Evolutionary conservation across 2,888 invertebrate species (phyloP), one percentile per base, ranked within the genome.

Genomic region (Drosophila subsilvestris): DNA sequence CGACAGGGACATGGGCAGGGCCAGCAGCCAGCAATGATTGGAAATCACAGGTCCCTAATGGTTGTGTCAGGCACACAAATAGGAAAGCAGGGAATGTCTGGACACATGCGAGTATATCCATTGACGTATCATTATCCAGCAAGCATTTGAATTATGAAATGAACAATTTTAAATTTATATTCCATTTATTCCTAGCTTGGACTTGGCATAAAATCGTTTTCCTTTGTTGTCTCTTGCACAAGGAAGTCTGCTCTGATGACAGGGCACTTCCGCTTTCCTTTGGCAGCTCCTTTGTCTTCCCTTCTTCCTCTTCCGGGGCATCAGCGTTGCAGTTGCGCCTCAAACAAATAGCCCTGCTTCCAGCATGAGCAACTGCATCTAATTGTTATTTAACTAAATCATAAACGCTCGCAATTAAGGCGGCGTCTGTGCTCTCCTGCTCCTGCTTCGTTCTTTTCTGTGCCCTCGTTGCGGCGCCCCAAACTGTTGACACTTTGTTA

Each of bases 311-410:
- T 22, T 20, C 45, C 14, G 32, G 17, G 25, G n/a, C 14, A 29
- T 54, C 27, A 22, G 17, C 7, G 18, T 27, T 42, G 42, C 60
- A 17, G 51, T 48, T 62, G 58, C 42, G 32, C 12, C 12, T 29
- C 50, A 43, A 37, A 25, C 25, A 58, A 58, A 47, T 25, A 32
- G 42, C 22, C 17, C 10, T 25, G 32, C 42, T 20, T 63, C 61
- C 54, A 29, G 53, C 47, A 14, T 32, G 25, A 67, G 59, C 55
- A 75, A 83, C 66, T 81, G 73, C 63, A 76, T 63, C 77, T 85
- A 85, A 83, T 83, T 85, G 88, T 82, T 82, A 71, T 82, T 87
- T 71, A 82, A 85, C 70, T 73, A 74, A 85, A 87, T 83, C 80
- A 79, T 75, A 85, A 82, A 65, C 72, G 79, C 20, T 72, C 57